These are phyloP conservation scores for Hydrotaea diabolus DNA, from an alignment of 2,888 invertebrate genomes.

Conservation along the genomic window DNA sequence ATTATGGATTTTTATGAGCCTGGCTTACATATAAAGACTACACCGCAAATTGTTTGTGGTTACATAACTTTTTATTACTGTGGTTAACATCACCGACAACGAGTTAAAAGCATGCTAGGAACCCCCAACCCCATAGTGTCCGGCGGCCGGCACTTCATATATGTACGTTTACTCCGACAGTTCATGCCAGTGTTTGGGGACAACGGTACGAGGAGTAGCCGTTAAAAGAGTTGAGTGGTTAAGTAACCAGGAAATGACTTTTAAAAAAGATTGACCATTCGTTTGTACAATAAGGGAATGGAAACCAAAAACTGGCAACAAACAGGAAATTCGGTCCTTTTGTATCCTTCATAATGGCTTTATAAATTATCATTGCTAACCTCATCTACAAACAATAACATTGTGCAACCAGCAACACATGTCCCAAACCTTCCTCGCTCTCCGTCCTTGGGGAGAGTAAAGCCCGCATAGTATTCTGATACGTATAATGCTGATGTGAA, in stretches of 20 bases:
- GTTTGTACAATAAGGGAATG: background rate
- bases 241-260: conserved; percentile 63
- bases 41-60: conserved; percentile 68
- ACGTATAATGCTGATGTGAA: background rate
- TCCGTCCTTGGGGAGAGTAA: too few relatives aligned
- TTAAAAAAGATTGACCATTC: conserved; percentile 31
- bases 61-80: conserved; percentile 69
- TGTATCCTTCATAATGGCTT: conserved; percentile 42
- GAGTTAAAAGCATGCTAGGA: conserved; percentile 47
- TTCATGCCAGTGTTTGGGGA: background rate
- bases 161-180: background rate
- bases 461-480: too few relatives aligned
- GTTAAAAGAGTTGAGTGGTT: conserved; percentile 41
- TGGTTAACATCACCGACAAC: conserved; percentile 58
- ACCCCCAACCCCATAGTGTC: background rate
- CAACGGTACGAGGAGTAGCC: background rate
- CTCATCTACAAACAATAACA: conserved; percentile 8
- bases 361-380: conserved; percentile 50
- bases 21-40: conserved; percentile 65
- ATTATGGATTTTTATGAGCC: conserved; percentile 64
- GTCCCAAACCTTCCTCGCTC: too few relatives aligned
- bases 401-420: background rate
- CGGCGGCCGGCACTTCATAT: background rate
- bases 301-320: background rate
- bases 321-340: conserved; percentile 59